A percentile compares a stretch with the other conserved stretches of the same genome.
Conservation (phyloP, 2,888 invertebrate genomes). For the Tinea trinotella region DNA sequence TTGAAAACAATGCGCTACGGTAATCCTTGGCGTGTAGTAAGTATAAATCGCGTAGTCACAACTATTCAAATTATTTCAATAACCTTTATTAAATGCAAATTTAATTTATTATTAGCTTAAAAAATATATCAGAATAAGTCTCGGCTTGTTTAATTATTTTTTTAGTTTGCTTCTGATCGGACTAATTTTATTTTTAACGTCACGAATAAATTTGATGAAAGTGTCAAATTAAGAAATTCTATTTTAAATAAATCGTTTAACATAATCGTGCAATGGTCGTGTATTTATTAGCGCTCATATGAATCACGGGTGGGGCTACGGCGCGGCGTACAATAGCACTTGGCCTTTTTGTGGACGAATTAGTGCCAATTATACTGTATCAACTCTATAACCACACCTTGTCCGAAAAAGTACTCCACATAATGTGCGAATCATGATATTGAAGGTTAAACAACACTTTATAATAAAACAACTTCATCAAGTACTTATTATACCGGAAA, state of each 20-base stretch:
- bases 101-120: neutral
- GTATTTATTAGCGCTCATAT: slow-evolving; percentile 22
- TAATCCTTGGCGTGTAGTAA: neutral
- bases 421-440: neutral
- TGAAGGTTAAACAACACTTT: slow-evolving; percentile 4
- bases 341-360: slow-evolving; percentile 41
- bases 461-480: neutral
- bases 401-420: slow-evolving; percentile 11
- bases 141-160: no score
- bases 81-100: neutral
- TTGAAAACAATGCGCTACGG: slow-evolving; percentile 1
- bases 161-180: no score
- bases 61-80: slow-evolving; percentile 1
- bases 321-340: slow-evolving; percentile 33
- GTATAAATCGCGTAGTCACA: neutral
- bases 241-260: neutral
- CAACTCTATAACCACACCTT: slow-evolving; percentile 15
- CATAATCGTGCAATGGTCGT: neutral
- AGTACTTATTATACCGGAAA: neutral
- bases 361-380: slow-evolving; percentile 36
- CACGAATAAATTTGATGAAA: neutral
- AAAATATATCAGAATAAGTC: no score
- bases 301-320: slow-evolving; percentile 48
- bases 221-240: neutral
- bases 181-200: no score